phyloP scores from a whole-genome alignment of 2,888 invertebrate species.

The Alloscopus bannaensis region DNA sequence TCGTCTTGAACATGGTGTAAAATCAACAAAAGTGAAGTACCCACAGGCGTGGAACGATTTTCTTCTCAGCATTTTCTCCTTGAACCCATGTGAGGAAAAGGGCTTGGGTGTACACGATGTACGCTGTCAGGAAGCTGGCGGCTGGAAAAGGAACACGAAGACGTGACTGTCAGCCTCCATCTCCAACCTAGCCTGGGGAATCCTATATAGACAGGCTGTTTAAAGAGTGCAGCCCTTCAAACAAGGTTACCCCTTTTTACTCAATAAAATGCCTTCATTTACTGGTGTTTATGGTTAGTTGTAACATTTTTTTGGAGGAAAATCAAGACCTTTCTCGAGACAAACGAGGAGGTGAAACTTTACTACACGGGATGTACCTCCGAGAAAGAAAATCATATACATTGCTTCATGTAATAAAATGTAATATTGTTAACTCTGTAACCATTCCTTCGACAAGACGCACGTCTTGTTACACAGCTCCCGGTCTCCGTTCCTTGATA shows the following conservation, averaged over 20 bases:
- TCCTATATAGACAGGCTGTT: neutral
- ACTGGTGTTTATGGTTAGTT: too few species aligned
- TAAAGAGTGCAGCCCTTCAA: constrained; percentile 6
- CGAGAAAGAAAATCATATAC: neutral
- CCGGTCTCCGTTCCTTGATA: too few species aligned
- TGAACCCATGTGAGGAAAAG: neutral
- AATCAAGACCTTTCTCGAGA: neutral
- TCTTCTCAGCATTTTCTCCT: neutral
- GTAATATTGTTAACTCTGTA: neutral
- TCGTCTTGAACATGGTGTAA: neutral
- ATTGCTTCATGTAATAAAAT: constrained; percentile 1
- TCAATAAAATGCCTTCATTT: neutral
- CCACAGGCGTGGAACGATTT: neutral
- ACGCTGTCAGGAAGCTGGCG: constrained; percentile 34
- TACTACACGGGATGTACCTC: neutral
- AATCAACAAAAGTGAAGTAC: constrained; percentile 19
- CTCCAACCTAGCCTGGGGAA: neutral
- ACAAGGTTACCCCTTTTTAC: neutral
- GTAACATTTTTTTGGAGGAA: neutral
- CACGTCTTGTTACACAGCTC: too few species aligned
- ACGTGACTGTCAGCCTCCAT: constrained; percentile 51
- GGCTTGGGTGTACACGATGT: neutral
- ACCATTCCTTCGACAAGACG: too few species aligned
- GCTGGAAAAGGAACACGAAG: constrained; percentile 33
- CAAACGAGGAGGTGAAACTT: neutral